Evolutionary conservation across 2,888 invertebrate species (phyloP), one percentile per base, ranked within the genome.

Genomic region (Ochropleura plecta): DNA sequence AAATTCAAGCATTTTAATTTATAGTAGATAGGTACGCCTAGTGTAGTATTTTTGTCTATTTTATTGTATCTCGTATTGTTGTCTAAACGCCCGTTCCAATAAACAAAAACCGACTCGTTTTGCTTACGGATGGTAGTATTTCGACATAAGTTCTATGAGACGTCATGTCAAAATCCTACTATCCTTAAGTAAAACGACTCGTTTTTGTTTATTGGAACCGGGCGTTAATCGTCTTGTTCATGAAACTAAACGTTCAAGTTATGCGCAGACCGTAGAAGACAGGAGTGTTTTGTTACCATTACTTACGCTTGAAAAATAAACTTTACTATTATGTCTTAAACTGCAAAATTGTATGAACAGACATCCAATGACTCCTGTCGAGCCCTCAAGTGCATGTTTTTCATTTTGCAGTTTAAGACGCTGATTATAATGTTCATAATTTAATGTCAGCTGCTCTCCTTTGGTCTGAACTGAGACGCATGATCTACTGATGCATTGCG

Each of bases 31-130:
- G 74, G 49, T 12, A 66, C 49, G 53, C 30, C 40, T 81, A 81
- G 81, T 66, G 40, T 75, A 66, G 76, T 48, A 79, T 73, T 79
- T 76, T 48, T 57, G 40, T 53, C 9, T 72, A 20, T 40, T 62
- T 62, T 62, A 44, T 14, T 44, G n/a, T 44, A 62, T 62, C 42
- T 18, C 4, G 20, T 55, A 53, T 78, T 60, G 20, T 60, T 60
- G 40, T 53, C 12, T 42, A n/a, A n/a, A n/a, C n/a, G n/a, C n/a
- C n/a, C n/a, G n/a, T n/a, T n/a, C n/a, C n/a, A n/a, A n/a, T n/a
- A n/a, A n/a, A n/a, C n/a, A n/a, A n/a, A n/a, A n/a, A n/a, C n/a
- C n/a, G n/a, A n/a, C n/a, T n/a, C n/a, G n/a, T n/a, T n/a, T n/a
- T n/a, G n/a, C n/a, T n/a, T n/a, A n/a, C n/a, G n/a, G n/a, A n/a